Evolutionary conservation across 2,888 invertebrate species (phyloP).

Genomic region (Hoplodrina ambigua): DNA sequence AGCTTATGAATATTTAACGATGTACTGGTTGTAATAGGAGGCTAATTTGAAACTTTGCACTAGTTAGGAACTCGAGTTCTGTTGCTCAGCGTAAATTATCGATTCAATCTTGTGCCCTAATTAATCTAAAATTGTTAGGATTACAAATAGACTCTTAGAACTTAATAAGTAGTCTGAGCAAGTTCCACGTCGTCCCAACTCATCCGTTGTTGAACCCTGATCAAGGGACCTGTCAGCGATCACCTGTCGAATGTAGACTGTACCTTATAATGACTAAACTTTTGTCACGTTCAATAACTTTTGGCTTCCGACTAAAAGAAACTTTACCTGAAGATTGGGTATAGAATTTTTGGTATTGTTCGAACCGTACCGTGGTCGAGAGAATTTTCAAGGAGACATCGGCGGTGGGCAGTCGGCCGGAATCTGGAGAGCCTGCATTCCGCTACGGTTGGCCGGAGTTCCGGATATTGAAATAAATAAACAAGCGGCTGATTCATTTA

Average conservation of each 20-base stretch:
- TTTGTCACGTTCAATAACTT: conserved; percentile 39
- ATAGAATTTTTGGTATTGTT: conserved; percentile 25
- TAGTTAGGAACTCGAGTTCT: conserved; percentile 35
- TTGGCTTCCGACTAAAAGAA: conserved; percentile 36
- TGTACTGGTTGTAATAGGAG: conserved; percentile 48
- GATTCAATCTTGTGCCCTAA: conserved; percentile 20
- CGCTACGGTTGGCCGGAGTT: conserved; percentile 29
- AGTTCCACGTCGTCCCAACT: conserved; percentile 10
- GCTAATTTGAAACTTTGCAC: conserved; percentile 44
- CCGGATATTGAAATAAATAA: conserved; percentile 64
- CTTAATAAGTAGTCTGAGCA: conserved; percentile 4
- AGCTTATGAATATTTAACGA: conserved; percentile 57
- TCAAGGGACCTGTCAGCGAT: conserved; percentile 34
- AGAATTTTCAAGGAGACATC: conserved; percentile 24
- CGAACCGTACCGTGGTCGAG: conserved; percentile 15
- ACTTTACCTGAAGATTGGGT: conserved; percentile 32
- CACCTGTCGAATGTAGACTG: conserved; percentile 51
- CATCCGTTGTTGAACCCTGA: conserved; percentile 20
- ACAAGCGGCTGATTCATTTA: conserved; percentile 48
- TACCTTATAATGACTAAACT: conserved; percentile 49
- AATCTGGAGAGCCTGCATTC: conserved; percentile 37
- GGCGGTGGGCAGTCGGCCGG: conserved; percentile 24
- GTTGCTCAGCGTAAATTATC: conserved; percentile 29
- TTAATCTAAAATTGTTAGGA: not conserved
- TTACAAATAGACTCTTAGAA: conserved; percentile 22